These are phyloP conservation scores for Trichopoda pennipes DNA, from an alignment of 2,888 invertebrate genomes.

Conservation along the genomic window DNA sequence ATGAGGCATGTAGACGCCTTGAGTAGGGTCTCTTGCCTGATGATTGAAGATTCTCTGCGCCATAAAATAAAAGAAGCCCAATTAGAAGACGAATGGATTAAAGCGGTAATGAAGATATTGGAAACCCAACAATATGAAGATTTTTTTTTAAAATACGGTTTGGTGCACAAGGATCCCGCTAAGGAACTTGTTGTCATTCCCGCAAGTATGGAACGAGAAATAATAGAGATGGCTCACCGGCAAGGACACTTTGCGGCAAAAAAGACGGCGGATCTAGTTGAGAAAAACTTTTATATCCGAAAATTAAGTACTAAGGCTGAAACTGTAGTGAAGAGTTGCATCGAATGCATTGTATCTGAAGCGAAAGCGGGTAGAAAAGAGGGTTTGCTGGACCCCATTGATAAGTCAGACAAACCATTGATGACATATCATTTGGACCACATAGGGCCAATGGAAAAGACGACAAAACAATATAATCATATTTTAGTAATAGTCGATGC, in stretches of 20 bases:
- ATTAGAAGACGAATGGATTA: no score
- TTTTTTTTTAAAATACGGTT: conserved; percentile 33
- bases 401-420: conserved; percentile 65
- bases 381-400: no score
- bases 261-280: conserved; percentile 69
- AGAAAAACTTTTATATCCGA: conserved; percentile 67
- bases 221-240: no score
- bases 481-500: background rate
- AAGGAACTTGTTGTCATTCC: conserved; percentile 2
- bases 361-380: background rate
- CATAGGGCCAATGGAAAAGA: conserved; percentile 12
- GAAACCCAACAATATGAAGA: conserved; percentile 35
- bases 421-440: conserved; percentile 71
- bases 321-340: background rate
- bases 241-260: conserved; percentile 55
- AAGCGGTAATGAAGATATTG: no score
- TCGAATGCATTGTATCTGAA: conserved; percentile 1
- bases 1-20: background rate
- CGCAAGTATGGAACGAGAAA: conserved; percentile 73
- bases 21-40: background rate
- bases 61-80: no score
- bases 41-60: background rate
- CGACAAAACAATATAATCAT: conserved; percentile 7
- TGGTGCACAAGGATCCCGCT: conserved; percentile 17
- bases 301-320: conserved; percentile 28